Conservation (phyloP, 1,140 invertebrate species). For the Eueides isabella region DNA sequence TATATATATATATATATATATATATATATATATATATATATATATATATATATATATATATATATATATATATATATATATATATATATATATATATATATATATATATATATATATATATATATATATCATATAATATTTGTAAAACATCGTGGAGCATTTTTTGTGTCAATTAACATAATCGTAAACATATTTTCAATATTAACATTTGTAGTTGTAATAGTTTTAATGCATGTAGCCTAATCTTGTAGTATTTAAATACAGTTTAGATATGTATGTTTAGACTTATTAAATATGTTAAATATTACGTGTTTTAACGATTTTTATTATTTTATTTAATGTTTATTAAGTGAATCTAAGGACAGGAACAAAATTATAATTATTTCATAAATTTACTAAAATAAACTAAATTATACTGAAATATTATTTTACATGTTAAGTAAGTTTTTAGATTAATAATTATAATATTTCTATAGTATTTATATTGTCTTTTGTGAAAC, state of each 20-base stretch:
- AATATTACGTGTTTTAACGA: not conserved
- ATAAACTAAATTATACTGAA: not conserved
- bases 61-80: no score
- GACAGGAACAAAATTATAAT: not conserved
- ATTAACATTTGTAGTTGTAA: not conserved
- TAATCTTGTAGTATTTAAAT: not conserved
- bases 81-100: no score
- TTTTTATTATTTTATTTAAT: not conserved
- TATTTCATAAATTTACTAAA: not conserved
- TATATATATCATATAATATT: not conserved
- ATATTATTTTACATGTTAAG: not conserved
- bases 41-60: no score
- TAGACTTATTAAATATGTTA: not conserved
- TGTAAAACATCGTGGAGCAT: not conserved
- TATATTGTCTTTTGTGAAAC: not conserved
- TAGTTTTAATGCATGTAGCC: not conserved
- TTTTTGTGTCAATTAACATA: conserved; percentile 1
- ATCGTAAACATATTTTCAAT: not conserved
- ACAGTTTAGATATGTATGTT: not conserved
- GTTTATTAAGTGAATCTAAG: not conserved
- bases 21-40: no score
- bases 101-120: no score
- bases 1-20: no score
- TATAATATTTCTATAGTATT: not conserved
- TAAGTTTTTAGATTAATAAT: not conserved